These are phyloP conservation scores for Glossophaga mutica DNA, from an alignment of 2,797 vertebrate species.

Conservation along the genomic window DNA sequence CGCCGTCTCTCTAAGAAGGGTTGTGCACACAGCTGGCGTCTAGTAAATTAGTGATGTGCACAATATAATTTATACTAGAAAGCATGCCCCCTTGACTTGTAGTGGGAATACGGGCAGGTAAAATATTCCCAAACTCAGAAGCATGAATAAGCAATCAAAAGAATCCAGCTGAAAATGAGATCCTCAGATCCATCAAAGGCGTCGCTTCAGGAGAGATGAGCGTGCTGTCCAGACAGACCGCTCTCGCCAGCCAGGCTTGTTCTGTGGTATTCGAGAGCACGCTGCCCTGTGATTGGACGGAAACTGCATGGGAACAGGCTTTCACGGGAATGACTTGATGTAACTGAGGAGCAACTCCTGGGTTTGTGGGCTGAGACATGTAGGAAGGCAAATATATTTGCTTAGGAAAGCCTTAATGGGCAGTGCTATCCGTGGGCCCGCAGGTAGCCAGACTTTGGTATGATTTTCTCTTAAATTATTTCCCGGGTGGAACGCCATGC, in stretches of 20 bases:
- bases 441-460: neutral
- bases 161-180: constrained; percentile 75
- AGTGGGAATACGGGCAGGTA: constrained; percentile 44
- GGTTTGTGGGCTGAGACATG: neutral
- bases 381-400: neutral
- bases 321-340: constrained; percentile 55
- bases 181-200: constrained; percentile 79
- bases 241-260: constrained; percentile 72
- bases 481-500: neutral
- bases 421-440: neutral
- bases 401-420: neutral
- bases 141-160: constrained; percentile 74
- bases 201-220: constrained; percentile 73
- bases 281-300: constrained; percentile 42
- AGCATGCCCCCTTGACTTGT: constrained; percentile 19
- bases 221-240: constrained; percentile 59
- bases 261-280: constrained; percentile 36
- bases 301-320: constrained; percentile 74
- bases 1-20: neutral
- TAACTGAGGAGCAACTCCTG: constrained; percentile 45
- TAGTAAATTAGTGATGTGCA: constrained; percentile 36
- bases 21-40: neutral
- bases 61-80: constrained; percentile 53
- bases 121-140: constrained; percentile 49
- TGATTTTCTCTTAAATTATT: constrained; percentile 28